A percentile compares a stretch with the other conserved stretches of the same genome.
phyloP scores from a whole-genome alignment of 2,888 invertebrate genomes.

The Orthosia cruda region DNA sequence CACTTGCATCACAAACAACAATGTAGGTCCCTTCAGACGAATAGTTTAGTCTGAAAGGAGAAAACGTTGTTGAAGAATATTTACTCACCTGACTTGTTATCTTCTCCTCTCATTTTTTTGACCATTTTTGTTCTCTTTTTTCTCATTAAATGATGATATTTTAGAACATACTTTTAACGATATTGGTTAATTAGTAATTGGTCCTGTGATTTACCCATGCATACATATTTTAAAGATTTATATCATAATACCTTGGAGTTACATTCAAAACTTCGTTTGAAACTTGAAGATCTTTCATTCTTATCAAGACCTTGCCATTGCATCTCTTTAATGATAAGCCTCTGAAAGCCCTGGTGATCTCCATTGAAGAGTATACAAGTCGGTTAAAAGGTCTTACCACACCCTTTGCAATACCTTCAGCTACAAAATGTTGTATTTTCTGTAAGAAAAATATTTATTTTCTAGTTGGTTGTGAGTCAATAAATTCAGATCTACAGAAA shows the following conservation, averaged over 20 bases:
- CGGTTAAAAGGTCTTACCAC: conserved; percentile 93
- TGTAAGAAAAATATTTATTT: conserved; percentile 64
- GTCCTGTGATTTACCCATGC: too few relatives aligned
- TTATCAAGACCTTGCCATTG: conserved; percentile 75
- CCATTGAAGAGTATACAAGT: conserved; percentile 92
- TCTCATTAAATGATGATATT: background rate
- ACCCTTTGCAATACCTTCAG: conserved; percentile 93
- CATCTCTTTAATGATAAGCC: conserved; percentile 93
- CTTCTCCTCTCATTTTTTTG: background rate
- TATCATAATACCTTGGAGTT: conserved; percentile 71
- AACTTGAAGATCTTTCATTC: conserved; percentile 68
- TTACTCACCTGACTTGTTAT: background rate
- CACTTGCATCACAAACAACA: conserved; percentile 60
- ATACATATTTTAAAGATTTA: too few relatives aligned
- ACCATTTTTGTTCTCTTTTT: background rate
- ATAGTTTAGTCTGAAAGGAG: conserved; percentile 33
- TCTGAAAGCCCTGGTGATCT: conserved; percentile 93
- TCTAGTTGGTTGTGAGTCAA: too few relatives aligned
- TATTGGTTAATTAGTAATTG: too few relatives aligned
- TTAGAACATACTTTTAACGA: too few relatives aligned
- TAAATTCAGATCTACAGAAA: background rate
- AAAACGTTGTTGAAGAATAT: too few relatives aligned
- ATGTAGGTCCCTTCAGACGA: conserved; percentile 41
- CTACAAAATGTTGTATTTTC: conserved; percentile 90
- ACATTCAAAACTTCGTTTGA: conserved; percentile 63